These are phyloP conservation scores for Drosophila paramelanica DNA, from an alignment of 2,888 invertebrate species.

Conservation along the genomic window DNA sequence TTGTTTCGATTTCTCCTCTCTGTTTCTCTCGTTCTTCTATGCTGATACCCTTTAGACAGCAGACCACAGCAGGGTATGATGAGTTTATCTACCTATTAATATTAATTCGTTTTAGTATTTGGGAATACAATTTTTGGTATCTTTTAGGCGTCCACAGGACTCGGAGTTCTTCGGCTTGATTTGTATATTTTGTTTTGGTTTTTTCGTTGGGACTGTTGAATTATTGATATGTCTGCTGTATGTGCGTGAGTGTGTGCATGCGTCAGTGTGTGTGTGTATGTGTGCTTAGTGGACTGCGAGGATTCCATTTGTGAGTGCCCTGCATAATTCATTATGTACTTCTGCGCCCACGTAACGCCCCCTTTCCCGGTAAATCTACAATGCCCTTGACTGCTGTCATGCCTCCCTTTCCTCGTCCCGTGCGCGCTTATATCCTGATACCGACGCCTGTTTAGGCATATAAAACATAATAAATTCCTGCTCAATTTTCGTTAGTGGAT, in stretches of 20 bases:
- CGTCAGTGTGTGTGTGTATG: slow-evolving; percentile 15
- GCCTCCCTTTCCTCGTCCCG: slow-evolving; percentile 1
- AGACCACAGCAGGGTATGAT: slow-evolving; percentile 1
- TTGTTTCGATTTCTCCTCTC: slow-evolving; percentile 5
- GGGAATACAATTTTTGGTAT: slow-evolving; percentile 9
- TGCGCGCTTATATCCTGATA: slow-evolving; percentile 29
- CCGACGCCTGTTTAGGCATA: slow-evolving; percentile 61
- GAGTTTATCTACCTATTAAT: background rate
- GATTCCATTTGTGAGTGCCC: slow-evolving; percentile 52
- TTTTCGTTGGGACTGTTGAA: slow-evolving; percentile 63
- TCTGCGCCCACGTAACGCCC: slow-evolving; percentile 33
- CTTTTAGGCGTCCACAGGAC: slow-evolving; percentile 9
- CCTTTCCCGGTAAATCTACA: background rate
- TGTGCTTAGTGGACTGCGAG: slow-evolving; percentile 50
- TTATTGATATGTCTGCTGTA: slow-evolving; percentile 67
- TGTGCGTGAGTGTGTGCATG: slow-evolving; percentile 2
- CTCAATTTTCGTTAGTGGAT: slow-evolving; percentile 80
- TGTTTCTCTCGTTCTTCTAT: background rate
- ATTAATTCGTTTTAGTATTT: slow-evolving; percentile 7
- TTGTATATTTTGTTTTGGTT: slow-evolving; percentile 57
- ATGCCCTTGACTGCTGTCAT: slow-evolving; percentile 21
- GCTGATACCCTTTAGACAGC: slow-evolving; percentile 7
- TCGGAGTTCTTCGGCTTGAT: slow-evolving; percentile 27
- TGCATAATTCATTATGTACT: slow-evolving; percentile 62
- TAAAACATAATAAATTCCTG: slow-evolving; percentile 77